These are phyloP conservation scores for Leptinotarsa peninsularis DNA, from an alignment of 2,888 invertebrate species.

Conservation along the genomic window DNA sequence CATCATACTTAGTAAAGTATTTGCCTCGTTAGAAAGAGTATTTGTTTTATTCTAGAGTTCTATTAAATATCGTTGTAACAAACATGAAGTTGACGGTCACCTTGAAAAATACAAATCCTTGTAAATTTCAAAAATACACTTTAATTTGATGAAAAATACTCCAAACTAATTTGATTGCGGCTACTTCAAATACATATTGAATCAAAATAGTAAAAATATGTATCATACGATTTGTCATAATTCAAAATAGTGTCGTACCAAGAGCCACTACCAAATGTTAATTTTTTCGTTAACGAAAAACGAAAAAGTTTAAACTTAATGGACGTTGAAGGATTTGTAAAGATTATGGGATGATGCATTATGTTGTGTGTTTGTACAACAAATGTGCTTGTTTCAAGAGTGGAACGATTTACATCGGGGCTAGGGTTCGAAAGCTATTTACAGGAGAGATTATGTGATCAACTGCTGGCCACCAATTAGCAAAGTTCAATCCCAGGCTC, in stretches of 20 bases:
- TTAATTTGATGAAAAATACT: no score
- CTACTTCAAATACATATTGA: no score
- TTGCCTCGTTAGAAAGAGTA: no score
- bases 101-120: no score
- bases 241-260: neutral
- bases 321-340: slow-evolving; percentile 31
- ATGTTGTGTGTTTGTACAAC: slow-evolving; percentile 39
- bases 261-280: neutral
- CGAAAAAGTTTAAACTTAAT: slow-evolving; percentile 18
- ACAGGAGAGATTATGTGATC: slow-evolving; percentile 37
- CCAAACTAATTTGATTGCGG: no score
- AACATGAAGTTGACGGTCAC: no score
- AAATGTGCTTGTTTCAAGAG: slow-evolving; percentile 42
- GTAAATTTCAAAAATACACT: no score
- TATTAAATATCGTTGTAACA: no score
- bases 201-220: no score
- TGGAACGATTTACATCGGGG: slow-evolving; percentile 32
- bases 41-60: no score
- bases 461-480: slow-evolving; percentile 40
- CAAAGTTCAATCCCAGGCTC: slow-evolving; percentile 38
- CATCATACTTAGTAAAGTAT: no score
- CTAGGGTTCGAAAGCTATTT: slow-evolving; percentile 37
- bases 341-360: slow-evolving; percentile 34
- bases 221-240: neutral
- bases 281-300: neutral